Evolutionary conservation across 2,797 vertebrate genomes (phyloP).

Genomic region (Pyrrhura leucotis): DNA sequence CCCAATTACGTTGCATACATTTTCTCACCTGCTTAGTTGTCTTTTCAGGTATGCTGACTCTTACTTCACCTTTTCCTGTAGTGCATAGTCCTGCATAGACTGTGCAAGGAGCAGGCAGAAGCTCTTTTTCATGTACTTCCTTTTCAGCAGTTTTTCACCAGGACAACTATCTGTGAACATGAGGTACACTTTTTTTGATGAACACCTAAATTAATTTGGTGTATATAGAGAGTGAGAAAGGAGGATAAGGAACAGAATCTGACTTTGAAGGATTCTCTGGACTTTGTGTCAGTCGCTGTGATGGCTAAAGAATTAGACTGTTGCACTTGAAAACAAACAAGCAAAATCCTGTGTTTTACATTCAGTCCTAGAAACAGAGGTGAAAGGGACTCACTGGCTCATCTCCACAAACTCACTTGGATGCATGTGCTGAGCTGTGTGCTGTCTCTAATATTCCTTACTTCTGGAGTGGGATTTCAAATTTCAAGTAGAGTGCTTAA

Average conservation of each 20-base stretch:
- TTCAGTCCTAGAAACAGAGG: neutral
- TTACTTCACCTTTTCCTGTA: neutral
- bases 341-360: neutral
- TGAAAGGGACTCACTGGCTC: neutral
- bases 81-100: too few relatives aligned
- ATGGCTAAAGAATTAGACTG: neutral
- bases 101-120: neutral
- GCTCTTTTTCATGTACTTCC: neutral
- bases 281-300: neutral
- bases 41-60: neutral
- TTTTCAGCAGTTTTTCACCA: neutral
- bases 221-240: neutral
- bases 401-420: neutral
- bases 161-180: neutral
- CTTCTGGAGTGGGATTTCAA: neutral
- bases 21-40: neutral
- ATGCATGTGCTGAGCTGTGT: neutral
- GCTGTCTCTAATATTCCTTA: neutral
- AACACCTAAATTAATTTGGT: neutral
- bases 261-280: neutral
- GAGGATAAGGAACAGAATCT: neutral
- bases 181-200: neutral
- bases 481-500: neutral
- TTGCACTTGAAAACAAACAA: neutral
- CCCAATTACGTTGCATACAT: neutral